These are phyloP conservation scores for Callithrix jacchus DNA, from an alignment of 2,113 vertebrate species.

Conservation along the genomic window DNA sequence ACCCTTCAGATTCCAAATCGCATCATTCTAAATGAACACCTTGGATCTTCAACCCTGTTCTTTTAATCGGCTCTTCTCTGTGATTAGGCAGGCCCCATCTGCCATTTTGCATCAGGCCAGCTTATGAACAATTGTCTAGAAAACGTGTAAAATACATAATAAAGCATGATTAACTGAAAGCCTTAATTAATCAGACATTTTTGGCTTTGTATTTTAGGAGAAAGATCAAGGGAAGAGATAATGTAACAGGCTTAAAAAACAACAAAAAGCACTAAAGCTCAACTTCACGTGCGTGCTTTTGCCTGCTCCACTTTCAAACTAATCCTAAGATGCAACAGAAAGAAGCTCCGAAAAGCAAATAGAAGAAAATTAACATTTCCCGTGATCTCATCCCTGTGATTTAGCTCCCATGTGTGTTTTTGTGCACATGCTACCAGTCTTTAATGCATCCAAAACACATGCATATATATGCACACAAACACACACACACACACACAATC, in stretches of 20 bases:
- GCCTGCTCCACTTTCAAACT: background rate
- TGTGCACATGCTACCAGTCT: background rate
- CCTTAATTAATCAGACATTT: background rate
- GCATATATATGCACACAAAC: accelerated
- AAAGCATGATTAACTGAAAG: background rate
- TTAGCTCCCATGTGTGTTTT: background rate
- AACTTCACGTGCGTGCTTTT: background rate
- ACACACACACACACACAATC: background rate
- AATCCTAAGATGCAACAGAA: constrained; percentile 12
- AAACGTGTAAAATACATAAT: background rate
- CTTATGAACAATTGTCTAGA: background rate
- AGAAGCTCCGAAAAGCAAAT: background rate
- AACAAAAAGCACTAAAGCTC: background rate
- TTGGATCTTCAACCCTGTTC: background rate
- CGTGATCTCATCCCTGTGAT: background rate
- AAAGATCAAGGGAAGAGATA: background rate
- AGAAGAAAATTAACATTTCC: background rate
- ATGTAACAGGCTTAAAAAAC: background rate
- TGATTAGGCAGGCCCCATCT: background rate
- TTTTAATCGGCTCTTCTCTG: background rate
- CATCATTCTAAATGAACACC: background rate
- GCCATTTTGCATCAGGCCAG: background rate
- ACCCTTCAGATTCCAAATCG: background rate
- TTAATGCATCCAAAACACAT: background rate
- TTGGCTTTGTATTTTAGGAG: background rate